phyloP scores from a whole-genome alignment of 2,888 invertebrate species.

The Vannuccia rotundouncinata region DNA sequence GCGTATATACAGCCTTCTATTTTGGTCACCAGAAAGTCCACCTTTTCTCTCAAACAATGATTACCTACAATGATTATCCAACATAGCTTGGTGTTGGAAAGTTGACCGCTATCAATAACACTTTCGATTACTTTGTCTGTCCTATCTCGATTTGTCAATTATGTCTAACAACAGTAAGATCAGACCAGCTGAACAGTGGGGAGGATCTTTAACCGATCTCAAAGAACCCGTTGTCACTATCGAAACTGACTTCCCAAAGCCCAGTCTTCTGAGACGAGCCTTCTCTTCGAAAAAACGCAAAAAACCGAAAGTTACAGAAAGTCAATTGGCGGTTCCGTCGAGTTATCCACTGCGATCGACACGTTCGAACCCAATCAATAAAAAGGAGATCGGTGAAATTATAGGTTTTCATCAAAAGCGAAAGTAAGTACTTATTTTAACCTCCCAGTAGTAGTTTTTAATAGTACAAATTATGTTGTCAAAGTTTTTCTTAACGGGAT shows the following conservation, averaged over 20 bases:
- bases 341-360: constrained; percentile 9
- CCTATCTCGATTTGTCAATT: too few species aligned
- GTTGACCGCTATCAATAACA: too few species aligned
- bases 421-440: neutral
- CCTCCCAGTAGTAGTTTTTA: too few species aligned
- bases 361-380: constrained; percentile 22
- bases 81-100: too few species aligned
- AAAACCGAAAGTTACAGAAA: constrained; percentile 32
- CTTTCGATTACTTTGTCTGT: too few species aligned
- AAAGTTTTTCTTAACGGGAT: too few species aligned
- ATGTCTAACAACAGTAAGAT: neutral
- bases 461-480: neutral
- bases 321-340: neutral
- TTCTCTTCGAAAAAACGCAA: constrained; percentile 43
- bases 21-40: too few species aligned
- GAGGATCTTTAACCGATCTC: neutral
- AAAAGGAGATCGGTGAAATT: neutral
- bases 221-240: neutral
- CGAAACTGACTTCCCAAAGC: constrained; percentile 31
- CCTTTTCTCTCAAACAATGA: too few species aligned
- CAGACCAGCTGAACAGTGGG: neutral
- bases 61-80: too few species aligned
- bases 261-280: constrained; percentile 42
- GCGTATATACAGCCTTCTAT: too few species aligned
- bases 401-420: neutral